Conservation (phyloP, 2,113 vertebrate species). For the Neotragus moschatus region DNA sequence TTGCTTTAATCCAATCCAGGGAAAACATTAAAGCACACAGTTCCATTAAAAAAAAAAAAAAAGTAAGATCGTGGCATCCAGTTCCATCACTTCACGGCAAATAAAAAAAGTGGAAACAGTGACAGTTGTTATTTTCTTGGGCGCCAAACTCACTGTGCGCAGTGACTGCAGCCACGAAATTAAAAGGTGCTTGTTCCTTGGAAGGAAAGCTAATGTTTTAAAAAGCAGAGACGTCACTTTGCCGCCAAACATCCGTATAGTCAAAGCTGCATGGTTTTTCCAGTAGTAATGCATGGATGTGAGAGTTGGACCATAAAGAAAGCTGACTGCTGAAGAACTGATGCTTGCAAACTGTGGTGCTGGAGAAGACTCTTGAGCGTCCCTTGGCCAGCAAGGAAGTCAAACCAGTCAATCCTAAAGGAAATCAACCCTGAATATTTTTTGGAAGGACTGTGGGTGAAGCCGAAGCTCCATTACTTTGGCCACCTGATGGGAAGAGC, state of each 20-base stretch:
- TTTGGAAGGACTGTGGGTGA: neutral
- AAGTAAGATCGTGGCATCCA: neutral
- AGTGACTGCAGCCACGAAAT: neutral
- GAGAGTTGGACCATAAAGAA: neutral
- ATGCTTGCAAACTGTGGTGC: neutral
- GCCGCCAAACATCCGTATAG: neutral
- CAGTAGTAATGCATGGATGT: neutral
- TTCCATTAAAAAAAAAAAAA: conserved; percentile 82
- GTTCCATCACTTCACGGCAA: neutral
- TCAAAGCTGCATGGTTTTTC: neutral
- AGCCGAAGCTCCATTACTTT: neutral
- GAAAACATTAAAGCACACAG: conserved; percentile 93
- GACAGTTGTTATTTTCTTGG: neutral
- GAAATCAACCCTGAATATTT: neutral
- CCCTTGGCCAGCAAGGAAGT: neutral
- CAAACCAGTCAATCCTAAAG: neutral
- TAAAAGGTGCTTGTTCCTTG: neutral
- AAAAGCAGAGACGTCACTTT: neutral
- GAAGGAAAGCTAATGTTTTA: neutral
- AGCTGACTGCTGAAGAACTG: neutral
- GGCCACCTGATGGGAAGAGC: neutral
- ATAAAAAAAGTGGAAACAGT: neutral
- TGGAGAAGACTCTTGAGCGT: neutral
- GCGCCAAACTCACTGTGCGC: neutral
- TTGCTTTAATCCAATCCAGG: conserved; percentile 94